Evolutionary conservation across 2,888 invertebrate genomes (phyloP), one percentile per base, ranked within the genome.

Genomic region (Brassicogethes aeneus): DNA sequence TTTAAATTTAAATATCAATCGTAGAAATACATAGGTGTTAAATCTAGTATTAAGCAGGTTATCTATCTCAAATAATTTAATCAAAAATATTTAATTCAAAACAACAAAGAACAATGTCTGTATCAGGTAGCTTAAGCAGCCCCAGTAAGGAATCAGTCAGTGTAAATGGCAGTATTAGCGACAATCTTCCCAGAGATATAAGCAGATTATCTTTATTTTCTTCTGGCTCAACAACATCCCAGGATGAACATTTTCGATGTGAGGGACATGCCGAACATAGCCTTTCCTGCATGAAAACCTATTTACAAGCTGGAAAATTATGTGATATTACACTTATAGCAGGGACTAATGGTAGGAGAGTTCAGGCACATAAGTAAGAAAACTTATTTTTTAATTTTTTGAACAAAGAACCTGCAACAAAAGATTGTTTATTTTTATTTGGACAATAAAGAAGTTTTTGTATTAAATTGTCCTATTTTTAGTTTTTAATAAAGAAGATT

Each of bases 271-370:
- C 92, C 3, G 86, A 88, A 60, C 76, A 75, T 41, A 85, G 89
- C 57, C 73, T 93, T 39, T 80, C 79, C 52, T 82, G 84, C 60
- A 88, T 93, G 81, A 85, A 83, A 63, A 75, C 78, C 39, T 91
- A 89, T 70, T 77, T 86, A 50, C 80, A 84, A 60, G 80, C 83
- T 44, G 81, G 85, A 56, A 84, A 88, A 66, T 72, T 94, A 39
- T 91, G 90, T 62, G 94, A 94, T 73, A 86, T 94, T 37, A 80
- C 80, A 14, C 76, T 94, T 15, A 80, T 92, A 54, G 90, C 88
- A 45, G 90, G 85, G 62, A 70, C 69, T 49, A 72, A 71, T 65
- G 79, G 78, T 44, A 75, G 74, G 66, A 76, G 77, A 51, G 61
- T 69, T 15, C 57, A 62, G 29, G 69, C 68, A 13, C 69, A 69